These are phyloP conservation scores for Polietes domitor DNA, from an alignment of 2,888 invertebrate species.

Conservation along the genomic window DNA sequence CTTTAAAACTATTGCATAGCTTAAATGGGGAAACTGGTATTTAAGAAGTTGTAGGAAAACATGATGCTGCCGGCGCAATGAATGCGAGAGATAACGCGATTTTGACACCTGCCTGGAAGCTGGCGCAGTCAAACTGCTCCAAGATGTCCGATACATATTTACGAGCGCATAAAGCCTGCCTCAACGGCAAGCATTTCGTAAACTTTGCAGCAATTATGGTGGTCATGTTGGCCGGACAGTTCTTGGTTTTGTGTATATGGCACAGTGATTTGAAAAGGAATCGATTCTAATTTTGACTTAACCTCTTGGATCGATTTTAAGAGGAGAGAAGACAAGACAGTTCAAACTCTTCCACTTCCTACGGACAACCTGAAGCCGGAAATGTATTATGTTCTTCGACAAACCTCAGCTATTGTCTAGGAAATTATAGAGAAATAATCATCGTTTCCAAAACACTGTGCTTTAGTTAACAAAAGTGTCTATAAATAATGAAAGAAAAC, in stretches of 20 bases:
- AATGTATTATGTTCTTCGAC: too few relatives aligned
- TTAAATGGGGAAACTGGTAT: neutral
- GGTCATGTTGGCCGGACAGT: constrained; percentile 53
- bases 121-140: neutral
- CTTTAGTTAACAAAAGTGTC: constrained; percentile 17
- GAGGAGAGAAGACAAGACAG: too few relatives aligned
- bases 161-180: neutral
- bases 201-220: constrained; percentile 45
- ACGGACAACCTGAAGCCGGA: too few relatives aligned
- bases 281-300: too few relatives aligned
- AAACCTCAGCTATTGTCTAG: too few relatives aligned
- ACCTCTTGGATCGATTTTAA: too few relatives aligned
- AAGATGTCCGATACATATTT: neutral
- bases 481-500: constrained; percentile 56
- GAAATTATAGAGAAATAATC: too few relatives aligned
- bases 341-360: too few relatives aligned
- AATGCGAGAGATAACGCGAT: constrained; percentile 45
- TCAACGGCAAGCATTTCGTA: neutral
- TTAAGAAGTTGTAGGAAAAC: constrained; percentile 44
- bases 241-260: constrained; percentile 16
- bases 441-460: neutral
- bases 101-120: constrained; percentile 58
- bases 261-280: neutral
- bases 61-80: neutral
- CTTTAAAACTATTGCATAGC: neutral